phyloP scores from a whole-genome alignment of 2,888 invertebrate genomes.

The Megaustenia siamemsis region DNA sequence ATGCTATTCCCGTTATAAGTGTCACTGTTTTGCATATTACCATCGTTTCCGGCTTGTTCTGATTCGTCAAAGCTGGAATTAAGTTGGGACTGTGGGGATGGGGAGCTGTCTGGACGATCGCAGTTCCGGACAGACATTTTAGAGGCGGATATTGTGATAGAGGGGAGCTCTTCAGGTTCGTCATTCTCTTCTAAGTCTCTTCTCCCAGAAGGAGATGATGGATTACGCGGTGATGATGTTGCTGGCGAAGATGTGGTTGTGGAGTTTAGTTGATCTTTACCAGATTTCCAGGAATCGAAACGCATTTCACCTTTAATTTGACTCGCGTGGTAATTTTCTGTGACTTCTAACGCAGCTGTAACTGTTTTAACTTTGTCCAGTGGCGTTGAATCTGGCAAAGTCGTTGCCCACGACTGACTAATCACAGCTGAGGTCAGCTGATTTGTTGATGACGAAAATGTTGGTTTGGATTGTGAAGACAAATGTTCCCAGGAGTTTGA shows the following conservation, averaged over 20 bases:
- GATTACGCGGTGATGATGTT: conserved; percentile 33
- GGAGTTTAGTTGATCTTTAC: conserved; percentile 15
- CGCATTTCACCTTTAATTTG: conserved; percentile 19
- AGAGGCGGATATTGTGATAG: not conserved
- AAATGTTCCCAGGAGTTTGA: conserved; percentile 49
- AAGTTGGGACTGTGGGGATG: conserved; percentile 52
- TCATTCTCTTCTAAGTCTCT: conserved; percentile 9
- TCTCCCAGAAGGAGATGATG: conserved; percentile 20
- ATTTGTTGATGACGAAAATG: conserved; percentile 40
- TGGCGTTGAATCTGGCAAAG: not conserved
- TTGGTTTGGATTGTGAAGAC: not conserved
- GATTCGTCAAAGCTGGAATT: conserved; percentile 55
- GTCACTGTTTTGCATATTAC: conserved; percentile 33
- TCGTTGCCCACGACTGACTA: conserved; percentile 2
- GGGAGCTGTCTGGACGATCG: conserved; percentile 50
- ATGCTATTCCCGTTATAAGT: conserved; percentile 55
- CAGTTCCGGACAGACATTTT: conserved; percentile 31
- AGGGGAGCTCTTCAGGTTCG: conserved; percentile 3
- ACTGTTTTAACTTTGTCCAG: not conserved
- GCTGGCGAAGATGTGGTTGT: conserved; percentile 10
- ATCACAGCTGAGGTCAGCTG: conserved; percentile 17
- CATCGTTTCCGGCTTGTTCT: conserved; percentile 41
- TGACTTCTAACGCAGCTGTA: not conserved
- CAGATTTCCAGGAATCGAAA: conserved; percentile 27
- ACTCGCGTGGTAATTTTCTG: conserved; percentile 19